Evolutionary conservation across 2,888 invertebrate species (phyloP), one percentile per base, ranked within the genome.

Genomic region (Chrysodeixis includens): DNA sequence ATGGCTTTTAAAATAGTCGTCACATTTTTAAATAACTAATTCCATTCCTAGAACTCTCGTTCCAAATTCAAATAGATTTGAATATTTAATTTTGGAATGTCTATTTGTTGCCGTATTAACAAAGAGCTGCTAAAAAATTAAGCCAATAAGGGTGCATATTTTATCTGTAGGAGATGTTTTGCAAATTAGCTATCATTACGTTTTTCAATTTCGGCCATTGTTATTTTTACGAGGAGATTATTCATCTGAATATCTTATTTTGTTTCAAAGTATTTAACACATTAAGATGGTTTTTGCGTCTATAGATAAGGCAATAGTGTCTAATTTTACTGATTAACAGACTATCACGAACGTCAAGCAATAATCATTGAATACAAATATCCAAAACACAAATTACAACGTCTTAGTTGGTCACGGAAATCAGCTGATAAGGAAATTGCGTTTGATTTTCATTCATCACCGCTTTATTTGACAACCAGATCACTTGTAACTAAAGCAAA

Each of bases 51-150:
- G 22, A 58, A 30, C 30, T n/a, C 20, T 9, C 44, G 26, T 8
- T 44, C 32, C 40, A n/a, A 63, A 40, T 56, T 57, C 44, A 35
- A 20, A 46, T 55, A 14, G 30, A 60, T 54, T 44, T 71, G 22
- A 71, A 71, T 71, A 51, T 57, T 66, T 51, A 30, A 62, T 63
- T 67, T 16, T 22, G 1, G 16, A 9, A 10, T 5, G 10, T 20
- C 20, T 22, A 30, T 56, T 52, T 60, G 44, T 56, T 18, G 46
- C 2, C 44, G 30, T 57, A 46, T 49, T 44, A 54, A 30, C 55
- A 54, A 40, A 16, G 51, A 44, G 16, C 18, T n/a, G 22, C 49
- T 26, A 16, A 3, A 56, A 46, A 57, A 44, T 40, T 40, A 46
- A 16, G 54, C 0, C 0, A 69, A 22, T 26, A 14, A 44, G 56